Percentiles rank a stretch among this genome's conserved stretches.
These are phyloP conservation scores for Adineta ricciae DNA, from an alignment of 2,888 invertebrate genomes.

Conservation along the genomic window DNA sequence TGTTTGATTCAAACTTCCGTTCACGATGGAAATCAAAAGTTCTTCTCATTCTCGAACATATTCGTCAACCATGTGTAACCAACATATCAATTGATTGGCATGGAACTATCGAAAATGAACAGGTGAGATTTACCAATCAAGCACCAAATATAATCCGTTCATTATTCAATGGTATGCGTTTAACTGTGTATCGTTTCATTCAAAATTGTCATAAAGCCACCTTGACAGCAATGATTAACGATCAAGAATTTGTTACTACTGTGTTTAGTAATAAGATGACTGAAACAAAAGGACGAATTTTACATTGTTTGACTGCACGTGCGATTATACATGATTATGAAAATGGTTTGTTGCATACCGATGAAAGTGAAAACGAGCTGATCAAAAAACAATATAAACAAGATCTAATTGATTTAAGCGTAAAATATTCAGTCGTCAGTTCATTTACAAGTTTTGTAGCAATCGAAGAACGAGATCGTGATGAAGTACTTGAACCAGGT, in stretches of 20 bases:
- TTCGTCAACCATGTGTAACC: constrained; percentile 44
- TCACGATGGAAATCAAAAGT: constrained; percentile 25
- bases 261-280: constrained; percentile 45
- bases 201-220: constrained; percentile 47
- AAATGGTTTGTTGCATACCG: constrained; percentile 42
- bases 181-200: constrained; percentile 47
- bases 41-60: constrained; percentile 40
- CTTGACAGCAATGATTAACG: constrained; percentile 43
- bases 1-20: constrained; percentile 19
- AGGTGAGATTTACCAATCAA: background rate
- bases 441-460: constrained; percentile 50
- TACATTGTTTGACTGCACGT: constrained; percentile 47
- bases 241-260: constrained; percentile 44
- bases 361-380: constrained; percentile 45
- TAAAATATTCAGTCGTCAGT: constrained; percentile 46
- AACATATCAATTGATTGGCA: constrained; percentile 46
- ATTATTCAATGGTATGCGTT: constrained; percentile 47
- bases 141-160: constrained; percentile 45
- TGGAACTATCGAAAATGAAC: constrained; percentile 38
- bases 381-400: constrained; percentile 33
- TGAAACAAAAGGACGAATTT: constrained; percentile 45
- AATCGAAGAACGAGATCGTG: constrained; percentile 46
- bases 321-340: constrained; percentile 49
- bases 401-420: constrained; percentile 45
- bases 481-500: constrained; percentile 36